Conservation (phyloP, 2,797 vertebrate genomes). For the Micromesistius poutassou region DNA sequence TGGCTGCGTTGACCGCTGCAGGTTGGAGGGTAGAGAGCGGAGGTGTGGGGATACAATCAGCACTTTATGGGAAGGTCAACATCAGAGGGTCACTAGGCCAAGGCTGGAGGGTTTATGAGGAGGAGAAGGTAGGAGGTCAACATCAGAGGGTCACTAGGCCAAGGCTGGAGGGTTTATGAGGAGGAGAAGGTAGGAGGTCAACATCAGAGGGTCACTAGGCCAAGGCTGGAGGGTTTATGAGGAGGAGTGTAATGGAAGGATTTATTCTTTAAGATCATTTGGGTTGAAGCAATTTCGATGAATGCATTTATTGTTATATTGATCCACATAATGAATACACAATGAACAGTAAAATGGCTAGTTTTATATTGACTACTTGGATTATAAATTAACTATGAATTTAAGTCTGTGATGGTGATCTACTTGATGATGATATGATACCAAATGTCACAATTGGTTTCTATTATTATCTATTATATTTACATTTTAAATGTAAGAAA, state of each 20-base stretch:
- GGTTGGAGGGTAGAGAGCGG: neutral
- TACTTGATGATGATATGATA: neutral
- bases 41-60: neutral
- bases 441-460: no score
- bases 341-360: neutral
- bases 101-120: neutral
- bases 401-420: neutral
- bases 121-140: no score
- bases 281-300: neutral
- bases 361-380: neutral
- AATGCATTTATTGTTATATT: neutral
- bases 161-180: no score
- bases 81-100: neutral
- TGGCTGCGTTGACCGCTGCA: neutral
- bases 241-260: constrained; percentile 11
- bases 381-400: neutral
- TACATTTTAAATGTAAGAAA: no score
- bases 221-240: constrained; percentile 2
- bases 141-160: no score
- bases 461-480: no score
- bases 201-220: neutral
- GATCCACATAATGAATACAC: neutral
- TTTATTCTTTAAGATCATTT: neutral
- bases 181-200: no score
- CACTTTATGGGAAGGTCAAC: neutral